Evolutionary conservation across 1,140 invertebrate species (phyloP), one percentile per base, ranked within the genome.

Genomic region (Drosophila pachea): DNA sequence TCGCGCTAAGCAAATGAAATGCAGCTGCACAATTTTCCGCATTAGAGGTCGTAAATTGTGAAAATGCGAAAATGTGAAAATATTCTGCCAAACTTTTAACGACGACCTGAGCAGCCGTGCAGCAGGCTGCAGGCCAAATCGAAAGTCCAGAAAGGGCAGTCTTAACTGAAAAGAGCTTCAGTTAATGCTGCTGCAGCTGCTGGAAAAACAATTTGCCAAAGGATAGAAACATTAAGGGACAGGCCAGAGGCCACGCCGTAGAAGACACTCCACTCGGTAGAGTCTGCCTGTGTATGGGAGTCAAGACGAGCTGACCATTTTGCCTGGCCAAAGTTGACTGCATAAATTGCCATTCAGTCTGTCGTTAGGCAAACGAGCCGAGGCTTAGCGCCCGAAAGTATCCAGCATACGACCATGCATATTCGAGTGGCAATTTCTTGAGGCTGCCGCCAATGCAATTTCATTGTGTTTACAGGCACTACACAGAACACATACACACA

Each of bases 371-470:
- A 72, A 72, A 68, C 63, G 55, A 71, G 68, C 45, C 61, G 12
- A 50, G 50, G 65, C 69, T 68, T 68, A 72, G 58, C 66, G 66
- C 66, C 53, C 59, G 69, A 22, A 58, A 74, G 68, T 55, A 62
- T 70, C 65, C 42, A 70, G 81, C 79, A 84, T 74, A 84, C 79
- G 81, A 84, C 79, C 74, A 86, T 86, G 81, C 81, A 84, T 86
- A 84, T 86, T 86, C 81, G 81, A 76, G 64, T 66, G 81, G 69
- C 81, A 84, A 84, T 84, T 86, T 84, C 58, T 68, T 74, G 49
- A 12, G 3, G 50, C 59, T 45, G 5, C 40, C 66, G 79, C 79
- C 79, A 84, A 84, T 73, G 64, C 73, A 84, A 79, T 84, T 84
- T 76, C 63, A 76, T 71, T 74, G 54, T 86, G 81, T 81, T 84